Conservation (phyloP, 2,888 invertebrate genomes). For the Eilema sororculum region DNA sequence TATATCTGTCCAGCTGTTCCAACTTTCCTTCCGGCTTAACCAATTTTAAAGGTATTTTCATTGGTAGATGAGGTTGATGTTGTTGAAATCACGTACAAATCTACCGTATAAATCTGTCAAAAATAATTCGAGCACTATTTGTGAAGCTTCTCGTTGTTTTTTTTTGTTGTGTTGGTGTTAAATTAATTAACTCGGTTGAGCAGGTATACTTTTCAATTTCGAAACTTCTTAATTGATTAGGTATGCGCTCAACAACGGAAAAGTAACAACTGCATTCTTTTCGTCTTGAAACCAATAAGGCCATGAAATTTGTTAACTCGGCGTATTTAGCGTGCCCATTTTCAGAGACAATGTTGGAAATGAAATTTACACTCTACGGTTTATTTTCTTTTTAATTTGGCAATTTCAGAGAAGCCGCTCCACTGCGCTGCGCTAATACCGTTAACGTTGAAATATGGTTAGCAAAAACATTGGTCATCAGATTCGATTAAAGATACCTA, state of each 20-base stretch:
- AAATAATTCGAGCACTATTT: neutral
- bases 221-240: slow-evolving; percentile 47
- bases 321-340: slow-evolving; percentile 62
- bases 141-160: neutral
- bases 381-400: slow-evolving; percentile 21
- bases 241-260: slow-evolving; percentile 36
- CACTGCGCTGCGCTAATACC: neutral
- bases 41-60: neutral
- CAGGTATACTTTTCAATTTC: slow-evolving; percentile 29
- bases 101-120: neutral
- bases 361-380: slow-evolving; percentile 30
- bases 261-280: slow-evolving; percentile 51
- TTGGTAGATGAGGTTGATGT: too few species aligned
- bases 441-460: neutral
- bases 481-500: neutral
- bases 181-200: slow-evolving; percentile 25
- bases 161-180: slow-evolving; percentile 11
- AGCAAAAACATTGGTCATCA: neutral
- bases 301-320: slow-evolving; percentile 57
- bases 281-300: slow-evolving; percentile 51
- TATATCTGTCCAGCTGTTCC: neutral
- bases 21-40: too few species aligned
- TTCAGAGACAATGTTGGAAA: slow-evolving; percentile 45
- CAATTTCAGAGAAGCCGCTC: neutral
- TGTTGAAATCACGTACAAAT: too few species aligned